Base-by-base conservation (phyloP, 2,113 vertebrate genomes). In the Macheiramphus alcinus region DNA sequence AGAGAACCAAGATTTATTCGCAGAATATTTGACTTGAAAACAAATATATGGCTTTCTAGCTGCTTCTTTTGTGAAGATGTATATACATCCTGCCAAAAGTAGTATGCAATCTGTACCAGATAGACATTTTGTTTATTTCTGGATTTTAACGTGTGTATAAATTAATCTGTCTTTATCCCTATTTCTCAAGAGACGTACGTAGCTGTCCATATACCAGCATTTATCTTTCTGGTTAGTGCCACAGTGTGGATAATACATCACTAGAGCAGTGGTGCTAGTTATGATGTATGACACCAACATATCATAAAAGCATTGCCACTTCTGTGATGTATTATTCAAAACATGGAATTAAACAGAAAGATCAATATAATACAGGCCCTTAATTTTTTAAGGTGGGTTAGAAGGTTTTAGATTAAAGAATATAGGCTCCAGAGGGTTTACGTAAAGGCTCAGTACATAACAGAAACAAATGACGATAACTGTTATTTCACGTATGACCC, bases 271-370 rank as follows among this genome's bases (percentile, higher is more conserved):
- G 80, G 80, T 95, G 90, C 94, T 97, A 56, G 80, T 97, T 95
- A 90, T 97, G 96, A 97, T 96, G 79, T 94, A 97, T 79, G 90
- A 95, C 93, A 95, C 88, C 78, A 95, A 88, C 88, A 73, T 86
- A 97, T 93, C 97, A 97, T 96, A 94, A 93, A 97, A 97, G 76
- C 48, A 85, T 92, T 96, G 96, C 95, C 86, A 95, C 93, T 88
- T 79, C 53, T 86, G 56, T 97, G 96, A 97, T 97, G 94, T 94
- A 95, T 97, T 97, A 97, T 97, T 96, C 88, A 97, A 96, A 96
- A 91, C 93, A 93, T 10, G 11, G 83, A 93, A 88, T 87, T 88
- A 90, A 96, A 88, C 67, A 76, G 91, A 86, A 94, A 94, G 71
- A 97, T 97, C 94, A 79, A 97, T 97, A 96, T 91, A 89, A 79